Evolutionary conservation across 2,113 vertebrate genomes (phyloP), one percentile per base, ranked within the genome.

Genomic region (Vulpes vulpes): DNA sequence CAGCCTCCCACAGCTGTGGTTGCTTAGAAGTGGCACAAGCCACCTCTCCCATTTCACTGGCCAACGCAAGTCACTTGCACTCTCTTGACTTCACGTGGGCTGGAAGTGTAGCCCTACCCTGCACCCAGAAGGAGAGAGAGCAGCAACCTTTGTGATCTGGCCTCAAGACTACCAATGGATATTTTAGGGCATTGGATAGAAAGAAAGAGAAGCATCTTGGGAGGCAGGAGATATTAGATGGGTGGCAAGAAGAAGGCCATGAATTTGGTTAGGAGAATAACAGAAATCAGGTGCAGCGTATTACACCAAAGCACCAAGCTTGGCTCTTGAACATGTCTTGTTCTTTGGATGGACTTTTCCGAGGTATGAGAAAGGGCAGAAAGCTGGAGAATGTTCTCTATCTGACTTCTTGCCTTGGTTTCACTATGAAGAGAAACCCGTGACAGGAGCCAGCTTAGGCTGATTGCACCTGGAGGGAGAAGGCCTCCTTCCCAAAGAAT

Each of bases 381-480:
- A 5, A 10, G 8, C 49, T 79, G 73, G 43, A 22, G 59, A 74
- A 30, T 1, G 0, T 19, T 32, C 69, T n/a, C 49, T 17, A 0
- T n/a, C 23, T 59, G 74, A 32, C 59, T 35, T 27, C 67, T 32
- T 27, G 53, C 74, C 78, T 71, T 64, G 80, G 71, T 78, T 90
- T 73, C 55, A 43, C n/a, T 43, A 2, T 32, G 73, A 49, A 59
- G 27, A 53, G 16, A 30, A 82, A 11, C 15, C 11, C 14, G 8
- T 19, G 9, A 4, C 9, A 38, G 60, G 57, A 74, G 22, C 69
- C 22, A 12, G 2, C 35, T 59, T 57, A 76, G 6, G 60, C 83
- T 38, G 25, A 69, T 9, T 38, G 76, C 11, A 10, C 3, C 0
- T 0, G 51, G 71, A 57, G 57, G 60, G 11, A 76, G 8, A 59